Evolutionary conservation across 64 coral and sea anemone species (phyloP).

Genomic region (Porites lutea): DNA sequence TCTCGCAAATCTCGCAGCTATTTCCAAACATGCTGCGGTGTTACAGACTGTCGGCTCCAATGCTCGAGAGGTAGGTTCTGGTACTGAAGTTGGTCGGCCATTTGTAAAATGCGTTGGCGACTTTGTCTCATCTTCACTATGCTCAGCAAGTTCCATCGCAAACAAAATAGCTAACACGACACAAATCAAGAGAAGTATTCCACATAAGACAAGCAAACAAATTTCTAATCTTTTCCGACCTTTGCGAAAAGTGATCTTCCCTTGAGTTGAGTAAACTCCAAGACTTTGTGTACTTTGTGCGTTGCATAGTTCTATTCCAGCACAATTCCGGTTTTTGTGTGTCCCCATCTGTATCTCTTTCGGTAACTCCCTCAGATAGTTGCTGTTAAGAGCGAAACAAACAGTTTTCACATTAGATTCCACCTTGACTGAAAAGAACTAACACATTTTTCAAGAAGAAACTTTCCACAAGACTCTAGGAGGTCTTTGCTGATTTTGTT

Average conservation of each 20-base stretch:
- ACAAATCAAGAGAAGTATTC: slow-evolving; percentile 55
- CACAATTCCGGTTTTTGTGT: slow-evolving; percentile 28
- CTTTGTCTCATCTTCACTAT: neutral
- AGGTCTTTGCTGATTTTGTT: neutral
- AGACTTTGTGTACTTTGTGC: slow-evolving; percentile 57
- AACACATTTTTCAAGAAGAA: neutral
- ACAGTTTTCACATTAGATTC: slow-evolving; percentile 17
- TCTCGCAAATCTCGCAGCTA: slow-evolving; percentile 32
- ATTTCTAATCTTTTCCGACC: slow-evolving; percentile 12
- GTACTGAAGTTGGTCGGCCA: neutral
- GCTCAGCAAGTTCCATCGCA: slow-evolving; percentile 27
- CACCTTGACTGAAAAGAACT: neutral
- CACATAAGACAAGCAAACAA: slow-evolving; percentile 20
- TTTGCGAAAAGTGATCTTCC: neutral
- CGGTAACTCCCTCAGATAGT: neutral
- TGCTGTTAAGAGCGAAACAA: slow-evolving; percentile 3
- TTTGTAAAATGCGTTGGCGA: neutral
- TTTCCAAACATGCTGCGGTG: slow-evolving; percentile 55
- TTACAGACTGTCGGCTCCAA: neutral
- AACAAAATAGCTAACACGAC: slow-evolving; percentile 41
- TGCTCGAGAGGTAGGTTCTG: neutral
- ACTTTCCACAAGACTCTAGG: too few species aligned
- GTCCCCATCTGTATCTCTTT: slow-evolving; percentile 12
- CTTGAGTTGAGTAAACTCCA: slow-evolving; percentile 37
- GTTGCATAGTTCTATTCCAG: slow-evolving; percentile 22